These are phyloP conservation scores for Chrysina gloriosa DNA, from an alignment of 2,888 invertebrate genomes.

Conservation along the genomic window DNA sequence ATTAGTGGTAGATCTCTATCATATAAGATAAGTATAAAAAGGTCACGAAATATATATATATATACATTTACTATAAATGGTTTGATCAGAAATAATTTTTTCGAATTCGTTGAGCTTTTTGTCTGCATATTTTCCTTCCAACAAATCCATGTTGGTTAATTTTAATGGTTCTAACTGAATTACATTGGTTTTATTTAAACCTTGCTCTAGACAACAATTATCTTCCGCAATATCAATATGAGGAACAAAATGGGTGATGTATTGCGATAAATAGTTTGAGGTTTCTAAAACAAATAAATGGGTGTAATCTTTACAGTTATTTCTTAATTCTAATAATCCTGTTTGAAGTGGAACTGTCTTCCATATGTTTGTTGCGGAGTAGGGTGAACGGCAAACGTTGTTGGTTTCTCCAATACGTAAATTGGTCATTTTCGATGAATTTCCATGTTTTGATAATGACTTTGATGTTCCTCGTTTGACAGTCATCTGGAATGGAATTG, in stretches of 20 bases:
- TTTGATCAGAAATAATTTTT: constrained; percentile 43
- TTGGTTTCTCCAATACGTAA: constrained; percentile 41
- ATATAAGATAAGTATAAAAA: too few relatives aligned
- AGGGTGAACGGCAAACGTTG: constrained; percentile 43
- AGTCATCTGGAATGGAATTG: constrained; percentile 8
- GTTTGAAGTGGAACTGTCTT: too few relatives aligned
- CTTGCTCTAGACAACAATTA: constrained; percentile 40
- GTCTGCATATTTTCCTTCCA: constrained; percentile 44
- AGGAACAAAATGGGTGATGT: constrained; percentile 40
- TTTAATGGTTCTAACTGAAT: constrained; percentile 41
- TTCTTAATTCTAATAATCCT: too few relatives aligned
- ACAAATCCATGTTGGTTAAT: constrained; percentile 44
- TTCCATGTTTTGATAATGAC: constrained; percentile 45
- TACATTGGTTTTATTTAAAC: constrained; percentile 26
- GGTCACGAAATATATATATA: too few relatives aligned
- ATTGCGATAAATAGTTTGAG: too few relatives aligned
- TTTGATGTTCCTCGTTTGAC: constrained; percentile 38
- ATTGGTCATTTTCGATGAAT: constrained; percentile 40
- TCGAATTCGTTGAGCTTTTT: constrained; percentile 49
- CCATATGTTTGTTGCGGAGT: constrained; percentile 38
- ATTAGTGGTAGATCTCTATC: too few relatives aligned
- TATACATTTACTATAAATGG: too few relatives aligned
- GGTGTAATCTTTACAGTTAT: too few relatives aligned
- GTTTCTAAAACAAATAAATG: too few relatives aligned
- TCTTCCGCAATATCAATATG: constrained; percentile 38